phyloP scores from a whole-genome alignment of 2,888 invertebrate species.

The Hirtodrosophila histrioides region DNA sequence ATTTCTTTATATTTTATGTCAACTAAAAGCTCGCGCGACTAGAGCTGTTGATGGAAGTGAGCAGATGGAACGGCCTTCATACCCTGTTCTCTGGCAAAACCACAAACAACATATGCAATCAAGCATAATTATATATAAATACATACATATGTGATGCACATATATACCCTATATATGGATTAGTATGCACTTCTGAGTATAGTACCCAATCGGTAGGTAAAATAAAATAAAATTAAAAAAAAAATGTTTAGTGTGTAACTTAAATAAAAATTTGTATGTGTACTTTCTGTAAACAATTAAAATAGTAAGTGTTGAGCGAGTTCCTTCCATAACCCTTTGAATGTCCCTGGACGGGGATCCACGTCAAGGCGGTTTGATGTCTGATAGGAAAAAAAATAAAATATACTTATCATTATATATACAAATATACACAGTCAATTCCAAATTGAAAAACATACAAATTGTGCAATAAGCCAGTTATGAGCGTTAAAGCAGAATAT shows the following conservation, averaged over 20 bases:
- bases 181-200: slow-evolving; percentile 15
- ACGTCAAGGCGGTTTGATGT: not conserved
- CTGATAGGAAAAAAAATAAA: slow-evolving; percentile 1
- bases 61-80: not conserved
- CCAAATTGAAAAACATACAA: too few relatives aligned
- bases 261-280: not conserved
- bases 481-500: too few relatives aligned
- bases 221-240: not conserved
- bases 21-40: slow-evolving; percentile 37
- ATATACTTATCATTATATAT: slow-evolving; percentile 2
- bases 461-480: too few relatives aligned
- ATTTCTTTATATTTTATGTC: slow-evolving; percentile 9
- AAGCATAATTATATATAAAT: slow-evolving; percentile 5
- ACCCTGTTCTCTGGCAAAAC: slow-evolving; percentile 8
- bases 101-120: slow-evolving; percentile 2
- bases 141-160: not conserved
- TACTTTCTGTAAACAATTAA: not conserved
- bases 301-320: not conserved
- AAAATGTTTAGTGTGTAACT: not conserved
- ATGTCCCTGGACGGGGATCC: slow-evolving; percentile 1
- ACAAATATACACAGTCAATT: not conserved
- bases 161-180: not conserved
- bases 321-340: slow-evolving; percentile 1
- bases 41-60: slow-evolving; percentile 28
- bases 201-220: not conserved